Conservation (phyloP, 2,888 invertebrate genomes). For the Eupeodes luniger region DNA sequence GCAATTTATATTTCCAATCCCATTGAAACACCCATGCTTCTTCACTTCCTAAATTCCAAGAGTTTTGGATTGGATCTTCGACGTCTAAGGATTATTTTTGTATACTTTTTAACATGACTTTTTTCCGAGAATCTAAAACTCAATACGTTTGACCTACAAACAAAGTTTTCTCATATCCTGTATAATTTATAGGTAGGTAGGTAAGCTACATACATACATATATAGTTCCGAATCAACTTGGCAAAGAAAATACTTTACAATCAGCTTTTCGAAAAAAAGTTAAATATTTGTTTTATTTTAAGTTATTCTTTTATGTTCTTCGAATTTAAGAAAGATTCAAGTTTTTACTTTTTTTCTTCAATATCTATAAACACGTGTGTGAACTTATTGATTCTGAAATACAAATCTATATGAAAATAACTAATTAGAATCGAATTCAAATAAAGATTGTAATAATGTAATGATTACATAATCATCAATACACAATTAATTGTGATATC, state of each 20-base stretch:
- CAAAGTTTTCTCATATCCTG: background rate
- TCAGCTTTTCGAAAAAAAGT: background rate
- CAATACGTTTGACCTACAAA: slow-evolving; percentile 5
- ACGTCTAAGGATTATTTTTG: background rate
- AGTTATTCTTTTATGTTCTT: background rate
- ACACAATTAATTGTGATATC: background rate
- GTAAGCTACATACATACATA: too few relatives aligned
- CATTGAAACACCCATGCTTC: background rate
- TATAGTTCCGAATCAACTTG: background rate
- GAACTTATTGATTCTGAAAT: background rate
- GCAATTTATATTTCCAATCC: too few relatives aligned
- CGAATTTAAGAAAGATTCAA: background rate
- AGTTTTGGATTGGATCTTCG: background rate
- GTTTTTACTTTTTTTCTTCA: too few relatives aligned
- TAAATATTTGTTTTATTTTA: background rate
- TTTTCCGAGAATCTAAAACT: background rate
- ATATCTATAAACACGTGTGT: too few relatives aligned
- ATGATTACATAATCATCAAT: background rate
- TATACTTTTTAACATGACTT: background rate
- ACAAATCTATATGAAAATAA: background rate
- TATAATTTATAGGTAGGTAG: too few relatives aligned
- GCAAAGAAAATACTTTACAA: background rate
- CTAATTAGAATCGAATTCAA: background rate
- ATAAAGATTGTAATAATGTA: background rate
- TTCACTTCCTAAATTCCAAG: background rate